Evolutionary conservation across 2,113 vertebrate genomes (phyloP).

Genomic region (Seriola rivoliana): DNA sequence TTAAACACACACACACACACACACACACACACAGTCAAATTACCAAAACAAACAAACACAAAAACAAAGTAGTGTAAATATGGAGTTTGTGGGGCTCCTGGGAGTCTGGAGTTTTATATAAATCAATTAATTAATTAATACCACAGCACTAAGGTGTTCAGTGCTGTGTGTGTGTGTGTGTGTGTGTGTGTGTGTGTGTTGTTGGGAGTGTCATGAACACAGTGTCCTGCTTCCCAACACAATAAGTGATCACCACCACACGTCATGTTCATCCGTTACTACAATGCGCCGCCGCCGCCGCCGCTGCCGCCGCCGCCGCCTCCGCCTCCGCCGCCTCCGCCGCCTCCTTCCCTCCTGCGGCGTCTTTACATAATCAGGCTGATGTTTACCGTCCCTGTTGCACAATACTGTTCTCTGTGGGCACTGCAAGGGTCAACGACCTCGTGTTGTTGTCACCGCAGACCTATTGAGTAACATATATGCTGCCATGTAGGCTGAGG

Average conservation of each 20-base stretch:
- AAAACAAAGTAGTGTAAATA: too few species aligned
- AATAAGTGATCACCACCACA: not conserved
- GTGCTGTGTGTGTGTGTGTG: not conserved
- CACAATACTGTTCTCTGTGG: constrained; percentile 45
- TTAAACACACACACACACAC: too few species aligned
- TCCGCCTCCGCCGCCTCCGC: not conserved
- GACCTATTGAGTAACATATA: not conserved
- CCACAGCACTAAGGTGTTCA: not conserved
- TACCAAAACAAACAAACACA: too few species aligned
- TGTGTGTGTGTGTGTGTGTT: not conserved
- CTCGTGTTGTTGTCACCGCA: constrained; percentile 11
- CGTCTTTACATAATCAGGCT: constrained; percentile 68
- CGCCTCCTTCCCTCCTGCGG: not conserved
- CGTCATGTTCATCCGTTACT: constrained; percentile 15
- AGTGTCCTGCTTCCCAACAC: not conserved
- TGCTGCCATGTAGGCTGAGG: not conserved
- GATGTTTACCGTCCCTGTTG: constrained; percentile 72
- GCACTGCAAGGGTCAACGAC: constrained; percentile 52
- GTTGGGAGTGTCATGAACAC: constrained; percentile 7
- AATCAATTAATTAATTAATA: too few species aligned
- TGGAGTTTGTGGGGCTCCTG: too few species aligned
- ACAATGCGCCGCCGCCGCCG: not conserved
- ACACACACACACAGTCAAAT: too few species aligned
- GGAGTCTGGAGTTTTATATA: too few species aligned
- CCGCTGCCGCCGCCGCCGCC: not conserved